Percentiles rank a stretch among this genome's conserved stretches.
These are phyloP conservation scores for Polypedilum pembai DNA, from an alignment of 1,140 invertebrate species.

Conservation along the genomic window DNA sequence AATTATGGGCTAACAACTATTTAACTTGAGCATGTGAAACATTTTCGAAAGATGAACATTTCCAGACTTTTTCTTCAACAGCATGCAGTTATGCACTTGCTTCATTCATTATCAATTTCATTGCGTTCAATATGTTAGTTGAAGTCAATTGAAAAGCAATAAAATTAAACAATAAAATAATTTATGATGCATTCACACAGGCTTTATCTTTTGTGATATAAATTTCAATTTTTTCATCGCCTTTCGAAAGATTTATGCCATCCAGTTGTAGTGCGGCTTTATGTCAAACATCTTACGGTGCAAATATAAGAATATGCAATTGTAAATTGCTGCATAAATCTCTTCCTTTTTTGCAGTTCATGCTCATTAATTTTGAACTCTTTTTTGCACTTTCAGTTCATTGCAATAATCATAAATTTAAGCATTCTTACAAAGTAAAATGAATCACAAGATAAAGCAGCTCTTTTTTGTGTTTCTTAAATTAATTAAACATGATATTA, in stretches of 20 bases:
- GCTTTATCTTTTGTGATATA: background rate
- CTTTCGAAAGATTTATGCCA: background rate
- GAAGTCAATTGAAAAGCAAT: constrained; percentile 12
- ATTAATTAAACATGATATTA: constrained; percentile 16
- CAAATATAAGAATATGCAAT: background rate
- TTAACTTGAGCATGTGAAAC: background rate
- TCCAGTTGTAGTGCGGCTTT: background rate
- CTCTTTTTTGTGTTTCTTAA: background rate
- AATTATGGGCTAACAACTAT: background rate
- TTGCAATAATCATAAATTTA: constrained; percentile 13
- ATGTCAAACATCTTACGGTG: background rate
- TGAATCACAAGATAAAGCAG: background rate
- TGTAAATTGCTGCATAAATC: background rate
- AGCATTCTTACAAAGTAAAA: background rate
- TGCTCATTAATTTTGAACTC: constrained; percentile 1
- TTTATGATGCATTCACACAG: constrained; percentile 1
- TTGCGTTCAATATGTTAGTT: background rate
- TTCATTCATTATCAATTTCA: no score
- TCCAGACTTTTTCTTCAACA: background rate
- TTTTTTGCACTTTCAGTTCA: background rate
- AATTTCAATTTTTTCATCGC: background rate
- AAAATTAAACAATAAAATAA: constrained; percentile 1
- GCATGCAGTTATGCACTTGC: no score
- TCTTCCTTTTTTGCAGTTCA: background rate
- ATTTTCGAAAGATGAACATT: background rate